A percentile compares a stretch with the other conserved stretches of the same genome.
Evolutionary conservation across 2,113 vertebrate genomes (phyloP).

Genomic region (Dicaeum eximium): DNA sequence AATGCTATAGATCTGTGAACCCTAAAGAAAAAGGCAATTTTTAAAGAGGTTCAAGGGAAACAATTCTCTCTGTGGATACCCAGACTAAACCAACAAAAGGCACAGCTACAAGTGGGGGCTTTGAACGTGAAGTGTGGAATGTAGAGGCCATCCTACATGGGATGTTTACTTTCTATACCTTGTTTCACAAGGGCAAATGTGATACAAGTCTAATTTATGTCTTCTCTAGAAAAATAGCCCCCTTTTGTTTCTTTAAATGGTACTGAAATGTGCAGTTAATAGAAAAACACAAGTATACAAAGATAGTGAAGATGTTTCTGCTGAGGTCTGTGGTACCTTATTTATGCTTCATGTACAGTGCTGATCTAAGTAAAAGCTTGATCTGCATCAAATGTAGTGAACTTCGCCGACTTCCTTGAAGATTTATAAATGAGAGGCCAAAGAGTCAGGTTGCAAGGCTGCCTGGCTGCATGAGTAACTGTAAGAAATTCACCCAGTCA

Average conservation of each 20-base stretch:
- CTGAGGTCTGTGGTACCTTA: background rate
- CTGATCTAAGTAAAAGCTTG: slow-evolving; percentile 47
- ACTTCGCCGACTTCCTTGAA: slow-evolving; percentile 12
- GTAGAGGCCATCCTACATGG: background rate
- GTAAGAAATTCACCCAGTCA: background rate
- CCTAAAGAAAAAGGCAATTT: background rate
- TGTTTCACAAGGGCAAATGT: background rate
- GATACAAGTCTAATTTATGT: background rate
- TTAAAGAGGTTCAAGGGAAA: background rate
- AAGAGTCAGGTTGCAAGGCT: background rate
- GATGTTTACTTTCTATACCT: background rate
- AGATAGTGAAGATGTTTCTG: background rate
- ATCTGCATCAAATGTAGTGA: slow-evolving; percentile 20
- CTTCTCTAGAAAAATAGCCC: background rate
- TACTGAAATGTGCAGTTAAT: background rate
- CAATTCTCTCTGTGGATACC: background rate
- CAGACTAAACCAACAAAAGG: background rate
- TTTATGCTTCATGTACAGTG: background rate
- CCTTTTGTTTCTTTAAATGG: background rate
- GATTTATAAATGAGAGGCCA: background rate
- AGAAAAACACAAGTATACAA: background rate
- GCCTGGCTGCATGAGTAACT: background rate
- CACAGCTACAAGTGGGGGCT: background rate
- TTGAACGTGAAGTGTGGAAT: background rate
- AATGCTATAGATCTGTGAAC: background rate